These are phyloP conservation scores for Lissocephala sabroskyi DNA, from an alignment of 2,888 invertebrate genomes.

Conservation along the genomic window DNA sequence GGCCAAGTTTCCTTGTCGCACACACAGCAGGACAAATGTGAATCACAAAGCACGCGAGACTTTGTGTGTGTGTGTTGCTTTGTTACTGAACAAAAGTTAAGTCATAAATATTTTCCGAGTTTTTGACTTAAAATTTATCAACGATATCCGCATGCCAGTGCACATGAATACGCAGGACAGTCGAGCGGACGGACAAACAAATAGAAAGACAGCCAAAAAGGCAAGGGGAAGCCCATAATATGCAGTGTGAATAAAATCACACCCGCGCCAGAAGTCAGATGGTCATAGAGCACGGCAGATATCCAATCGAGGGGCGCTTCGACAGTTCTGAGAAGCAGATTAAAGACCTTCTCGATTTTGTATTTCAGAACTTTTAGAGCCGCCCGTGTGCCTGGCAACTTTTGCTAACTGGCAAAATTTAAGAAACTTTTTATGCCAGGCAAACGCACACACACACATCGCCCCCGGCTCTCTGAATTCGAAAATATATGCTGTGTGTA, in stretches of 20 bases:
- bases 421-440: neutral
- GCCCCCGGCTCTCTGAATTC: too few relatives aligned
- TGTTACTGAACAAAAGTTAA: constrained; percentile 64
- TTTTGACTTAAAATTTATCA: constrained; percentile 64
- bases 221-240: neutral
- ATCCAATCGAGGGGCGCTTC: too few relatives aligned
- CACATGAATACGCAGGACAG: constrained; percentile 7
- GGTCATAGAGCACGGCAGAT: too few relatives aligned
- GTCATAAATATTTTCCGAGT: constrained; percentile 64
- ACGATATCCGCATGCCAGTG: constrained; percentile 52
- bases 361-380: too few relatives aligned
- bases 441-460: neutral
- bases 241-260: too few relatives aligned
- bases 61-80: constrained; percentile 34
- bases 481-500: neutral
- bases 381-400: too few relatives aligned
- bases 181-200: constrained; percentile 10
- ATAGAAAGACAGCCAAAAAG: neutral
- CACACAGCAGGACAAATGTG: constrained; percentile 23
- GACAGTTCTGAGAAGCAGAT: too few relatives aligned
- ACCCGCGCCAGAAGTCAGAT: too few relatives aligned
- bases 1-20: constrained; percentile 26
- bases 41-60: neutral
- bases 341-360: too few relatives aligned
- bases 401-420: neutral